A percentile compares a stretch with the other conserved stretches of the same genome.
Evolutionary conservation across 2,888 invertebrate species (phyloP).

Genomic region (Odontocerum albicorne): DNA sequence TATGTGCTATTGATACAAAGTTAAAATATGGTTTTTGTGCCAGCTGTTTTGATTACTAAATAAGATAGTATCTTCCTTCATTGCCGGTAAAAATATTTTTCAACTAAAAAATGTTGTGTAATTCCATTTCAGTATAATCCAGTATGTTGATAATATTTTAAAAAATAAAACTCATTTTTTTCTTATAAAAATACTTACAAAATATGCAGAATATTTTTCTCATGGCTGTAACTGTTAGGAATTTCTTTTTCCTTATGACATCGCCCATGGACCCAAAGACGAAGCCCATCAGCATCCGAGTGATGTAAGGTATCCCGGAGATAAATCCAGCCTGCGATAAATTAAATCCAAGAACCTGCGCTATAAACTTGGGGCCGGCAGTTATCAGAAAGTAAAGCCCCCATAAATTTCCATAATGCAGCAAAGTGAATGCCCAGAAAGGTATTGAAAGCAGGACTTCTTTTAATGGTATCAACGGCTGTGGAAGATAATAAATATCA

Average conservation of each 20-base stretch:
- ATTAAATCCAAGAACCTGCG: slow-evolving; percentile 71
- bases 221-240: slow-evolving; percentile 56
- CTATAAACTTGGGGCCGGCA: slow-evolving; percentile 74
- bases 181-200: slow-evolving; percentile 56
- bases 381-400: slow-evolving; percentile 76
- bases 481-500: too few species aligned
- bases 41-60: too few species aligned
- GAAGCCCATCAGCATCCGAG: slow-evolving; percentile 67
- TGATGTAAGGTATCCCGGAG: slow-evolving; percentile 71
- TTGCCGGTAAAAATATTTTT: too few species aligned
- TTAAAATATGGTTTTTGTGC: too few species aligned
- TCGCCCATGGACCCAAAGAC: slow-evolving; percentile 73
- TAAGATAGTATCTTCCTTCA: too few species aligned
- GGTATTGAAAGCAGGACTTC: slow-evolving; percentile 66
- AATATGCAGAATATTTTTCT: slow-evolving; percentile 68
- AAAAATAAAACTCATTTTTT: too few species aligned
- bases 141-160: too few species aligned
- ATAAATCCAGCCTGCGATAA: slow-evolving; percentile 69
- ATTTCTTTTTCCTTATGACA: slow-evolving; percentile 53
- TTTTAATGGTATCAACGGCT: slow-evolving; percentile 67
- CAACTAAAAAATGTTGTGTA: too few species aligned
- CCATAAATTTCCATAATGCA: slow-evolving; percentile 78
- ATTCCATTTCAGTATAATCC: too few species aligned
- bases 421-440: slow-evolving; percentile 64
- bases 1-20: too few species aligned